A percentile compares a stretch with the other conserved stretches of the same genome.
Evolutionary conservation across 1,140 invertebrate genomes (phyloP).

Genomic region (Portunus trituberculatus): DNA sequence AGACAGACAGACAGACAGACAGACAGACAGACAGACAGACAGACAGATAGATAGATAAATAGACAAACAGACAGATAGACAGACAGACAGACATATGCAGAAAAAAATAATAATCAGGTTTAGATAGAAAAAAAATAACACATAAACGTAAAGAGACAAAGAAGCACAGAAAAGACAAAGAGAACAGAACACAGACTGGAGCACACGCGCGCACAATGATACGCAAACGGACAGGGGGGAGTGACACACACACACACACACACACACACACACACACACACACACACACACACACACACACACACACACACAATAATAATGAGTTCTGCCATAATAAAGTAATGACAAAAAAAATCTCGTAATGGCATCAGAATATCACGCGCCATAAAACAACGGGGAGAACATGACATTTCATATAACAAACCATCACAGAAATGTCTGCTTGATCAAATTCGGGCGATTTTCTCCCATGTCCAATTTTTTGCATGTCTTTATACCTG

Average conservation of each 20-base stretch:
- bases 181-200: not conserved
- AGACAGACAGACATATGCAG: not conserved
- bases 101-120: no score
- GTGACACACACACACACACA: not conserved
- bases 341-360: not conserved
- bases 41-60: no score
- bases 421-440: constrained; percentile 4
- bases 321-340: constrained; percentile 2
- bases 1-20: constrained; percentile 24
- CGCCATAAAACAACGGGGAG: constrained; percentile 18
- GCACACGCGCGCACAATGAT: constrained; percentile 27
- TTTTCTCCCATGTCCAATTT: constrained; percentile 21
- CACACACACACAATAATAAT: constrained; percentile 1
- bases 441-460: not conserved
- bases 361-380: constrained; percentile 35
- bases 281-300: not conserved
- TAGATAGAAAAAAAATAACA: not conserved
- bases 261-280: constrained; percentile 34
- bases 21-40: constrained; percentile 12
- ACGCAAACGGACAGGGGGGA: constrained; percentile 30
- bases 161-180: not conserved
- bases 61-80: not conserved
- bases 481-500: constrained; percentile 21
- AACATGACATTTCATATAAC: constrained; percentile 23
- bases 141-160: not conserved